A percentile compares a stretch with the other conserved stretches of the same genome.
Evolutionary conservation across 92 coral and sea anemone species (phyloP).

Genomic region (Metridium senile): DNA sequence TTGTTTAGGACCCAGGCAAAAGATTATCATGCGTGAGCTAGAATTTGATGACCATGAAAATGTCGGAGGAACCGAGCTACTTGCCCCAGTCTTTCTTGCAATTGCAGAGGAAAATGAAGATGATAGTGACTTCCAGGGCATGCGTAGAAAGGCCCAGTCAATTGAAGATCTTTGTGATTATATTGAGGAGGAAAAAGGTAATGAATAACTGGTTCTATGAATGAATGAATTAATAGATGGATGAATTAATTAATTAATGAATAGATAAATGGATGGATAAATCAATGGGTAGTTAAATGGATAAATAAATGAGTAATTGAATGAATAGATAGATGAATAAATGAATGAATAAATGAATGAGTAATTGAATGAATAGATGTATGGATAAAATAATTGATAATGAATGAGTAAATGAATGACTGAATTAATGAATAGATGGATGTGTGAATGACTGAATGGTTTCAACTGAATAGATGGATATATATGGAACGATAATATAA

Average conservation of each 20-base stretch:
- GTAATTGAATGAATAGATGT: neutral
- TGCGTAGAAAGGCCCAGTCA: constrained; percentile 85
- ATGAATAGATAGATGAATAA: neutral
- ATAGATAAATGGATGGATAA: neutral
- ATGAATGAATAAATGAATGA: neutral
- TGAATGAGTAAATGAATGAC: neutral
- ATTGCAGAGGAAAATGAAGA: constrained; percentile 91
- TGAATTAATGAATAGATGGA: neutral
- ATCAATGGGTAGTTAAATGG: neutral
- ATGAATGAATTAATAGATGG: neutral
- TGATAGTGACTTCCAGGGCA: constrained; percentile 76
- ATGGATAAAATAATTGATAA: neutral
- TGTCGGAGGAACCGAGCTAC: constrained; percentile 81
- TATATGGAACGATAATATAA: no score
- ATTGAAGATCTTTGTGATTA: constrained; percentile 88
- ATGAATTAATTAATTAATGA: neutral
- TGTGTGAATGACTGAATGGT: neutral
- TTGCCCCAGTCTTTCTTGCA: constrained; percentile 97
- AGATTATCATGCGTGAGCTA: constrained; percentile 75
- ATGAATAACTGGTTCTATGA: neutral
- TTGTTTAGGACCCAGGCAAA: constrained; percentile 52
- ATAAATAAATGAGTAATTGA: neutral
- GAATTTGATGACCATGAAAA: constrained; percentile 90
- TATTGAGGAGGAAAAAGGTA: constrained; percentile 74
- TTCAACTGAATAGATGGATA: neutral